These are phyloP conservation scores for Porites lobata DNA, from an alignment of 92 coral and sea anemone species.

Conservation along the genomic window DNA sequence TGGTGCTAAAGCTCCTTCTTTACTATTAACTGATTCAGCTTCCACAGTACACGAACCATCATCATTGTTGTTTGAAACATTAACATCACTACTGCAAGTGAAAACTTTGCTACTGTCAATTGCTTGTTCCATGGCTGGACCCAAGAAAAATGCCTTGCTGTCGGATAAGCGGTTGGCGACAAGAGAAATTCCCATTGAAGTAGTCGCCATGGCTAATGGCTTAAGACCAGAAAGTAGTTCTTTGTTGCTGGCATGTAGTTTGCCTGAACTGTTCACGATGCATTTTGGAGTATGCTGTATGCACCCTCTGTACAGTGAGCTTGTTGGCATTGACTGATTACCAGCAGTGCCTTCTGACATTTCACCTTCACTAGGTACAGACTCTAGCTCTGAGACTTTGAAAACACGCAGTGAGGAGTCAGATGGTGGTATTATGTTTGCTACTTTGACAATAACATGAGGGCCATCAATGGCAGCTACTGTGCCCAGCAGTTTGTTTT, in stretches of 20 bases:
- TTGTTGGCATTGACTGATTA: constrained; percentile 47
- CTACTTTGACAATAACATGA: constrained; percentile 87
- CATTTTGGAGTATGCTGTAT: constrained; percentile 83
- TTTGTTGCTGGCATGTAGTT: constrained; percentile 23
- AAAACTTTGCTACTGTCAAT: constrained; percentile 76
- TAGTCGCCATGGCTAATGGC: constrained; percentile 87
- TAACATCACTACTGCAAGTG: constrained; percentile 76
- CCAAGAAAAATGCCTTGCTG: constrained; percentile 71
- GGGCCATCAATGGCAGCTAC: constrained; percentile 95
- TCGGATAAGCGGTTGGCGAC: constrained; percentile 73
- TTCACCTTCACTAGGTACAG: constrained; percentile 63
- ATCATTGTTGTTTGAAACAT: constrained; percentile 51
- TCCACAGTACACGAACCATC: constrained; percentile 86
- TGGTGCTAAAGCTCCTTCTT: constrained; percentile 71
- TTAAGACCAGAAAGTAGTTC: constrained; percentile 77
- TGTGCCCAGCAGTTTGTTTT: constrained; percentile 84
- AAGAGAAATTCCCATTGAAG: constrained; percentile 79
- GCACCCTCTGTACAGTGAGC: constrained; percentile 85
- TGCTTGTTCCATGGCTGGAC: constrained; percentile 82
- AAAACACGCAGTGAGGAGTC: constrained; percentile 84
- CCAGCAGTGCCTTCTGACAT: constrained; percentile 55
- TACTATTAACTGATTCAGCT: constrained; percentile 73
- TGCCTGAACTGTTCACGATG: constrained; percentile 53
- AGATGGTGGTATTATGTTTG: constrained; percentile 47
- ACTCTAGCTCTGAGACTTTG: constrained; percentile 88